A percentile compares a stretch with the other conserved stretches of the same genome.
Conservation (phyloP, 53 echinoderm and acorn worm genomes). For the Henricia sp. region DNA sequence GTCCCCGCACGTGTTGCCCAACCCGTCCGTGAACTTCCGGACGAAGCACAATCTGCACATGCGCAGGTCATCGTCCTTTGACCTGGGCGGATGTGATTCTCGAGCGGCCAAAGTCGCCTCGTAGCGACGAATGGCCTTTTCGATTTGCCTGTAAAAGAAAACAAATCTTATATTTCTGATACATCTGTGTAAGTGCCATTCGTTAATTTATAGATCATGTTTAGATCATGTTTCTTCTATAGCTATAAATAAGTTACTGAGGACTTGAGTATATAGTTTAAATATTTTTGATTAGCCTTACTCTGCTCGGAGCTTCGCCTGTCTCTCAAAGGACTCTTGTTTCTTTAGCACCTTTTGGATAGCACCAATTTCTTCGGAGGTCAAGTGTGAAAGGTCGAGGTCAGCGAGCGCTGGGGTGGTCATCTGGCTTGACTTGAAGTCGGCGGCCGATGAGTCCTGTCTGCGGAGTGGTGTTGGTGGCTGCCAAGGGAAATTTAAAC, state of each 20-base stretch:
- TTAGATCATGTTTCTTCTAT: no score
- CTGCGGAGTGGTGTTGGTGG: constrained; percentile 46
- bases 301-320: constrained; percentile 59
- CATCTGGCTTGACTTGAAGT: constrained; percentile 18
- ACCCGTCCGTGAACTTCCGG: constrained; percentile 62
- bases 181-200: no score
- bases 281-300: constrained; percentile 30
- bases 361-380: constrained; percentile 68
- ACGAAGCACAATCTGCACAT: constrained; percentile 72
- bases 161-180: no score
- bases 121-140: constrained; percentile 62
- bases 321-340: constrained; percentile 69
- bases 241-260: no score
- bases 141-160: constrained; percentile 53
- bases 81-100: constrained; percentile 54
- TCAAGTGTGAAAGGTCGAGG: constrained; percentile 72
- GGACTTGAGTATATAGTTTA: no score
- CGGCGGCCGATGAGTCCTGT: constrained; percentile 49
- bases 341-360: constrained; percentile 73
- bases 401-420: constrained; percentile 62
- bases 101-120: constrained; percentile 59
- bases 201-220: no score
- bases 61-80: constrained; percentile 61
- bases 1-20: constrained; percentile 60
- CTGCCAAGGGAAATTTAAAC: no score